Evolutionary conservation across 1,140 invertebrate species (phyloP).

Genomic region (Ceratina calcarata): DNA sequence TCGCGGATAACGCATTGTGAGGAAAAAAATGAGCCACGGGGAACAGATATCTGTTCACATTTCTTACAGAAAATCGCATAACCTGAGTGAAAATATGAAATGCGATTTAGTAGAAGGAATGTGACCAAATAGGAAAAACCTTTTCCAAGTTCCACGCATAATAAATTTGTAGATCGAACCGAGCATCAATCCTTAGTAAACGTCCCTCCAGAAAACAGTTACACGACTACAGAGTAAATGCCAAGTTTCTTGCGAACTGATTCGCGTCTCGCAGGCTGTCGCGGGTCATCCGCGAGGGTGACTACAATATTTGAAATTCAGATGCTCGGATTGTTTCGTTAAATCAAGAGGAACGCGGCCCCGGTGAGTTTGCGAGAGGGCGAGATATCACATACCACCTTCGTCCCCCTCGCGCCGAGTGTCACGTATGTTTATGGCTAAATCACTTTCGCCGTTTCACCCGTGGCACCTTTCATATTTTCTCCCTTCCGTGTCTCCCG

Average conservation of each 20-base stretch:
- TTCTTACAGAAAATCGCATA: too few relatives aligned
- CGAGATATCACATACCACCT: constrained; percentile 53
- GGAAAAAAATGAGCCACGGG: too few relatives aligned
- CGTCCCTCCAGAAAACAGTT: constrained; percentile 24
- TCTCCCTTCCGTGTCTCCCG: background rate
- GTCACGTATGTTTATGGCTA: constrained; percentile 61
- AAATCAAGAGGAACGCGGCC: constrained; percentile 76
- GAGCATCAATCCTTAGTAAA: too few relatives aligned
- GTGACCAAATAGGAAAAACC: too few relatives aligned
- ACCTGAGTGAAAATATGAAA: too few relatives aligned
- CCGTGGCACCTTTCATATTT: constrained; percentile 51
- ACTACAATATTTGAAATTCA: constrained; percentile 72
- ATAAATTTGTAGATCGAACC: too few relatives aligned
- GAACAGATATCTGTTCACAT: too few relatives aligned
- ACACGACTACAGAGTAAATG: constrained; percentile 12
- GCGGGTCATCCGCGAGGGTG: constrained; percentile 44
- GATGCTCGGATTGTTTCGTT: constrained; percentile 73
- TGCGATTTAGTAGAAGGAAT: too few relatives aligned
- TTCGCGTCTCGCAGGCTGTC: constrained; percentile 45
- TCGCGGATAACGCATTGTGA: constrained; percentile 1
- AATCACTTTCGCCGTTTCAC: constrained; percentile 67
- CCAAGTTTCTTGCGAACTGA: constrained; percentile 47
- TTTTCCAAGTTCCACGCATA: too few relatives aligned
- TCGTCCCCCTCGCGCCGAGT: constrained; percentile 12
- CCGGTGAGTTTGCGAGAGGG: constrained; percentile 63